Evolutionary conservation across 2,797 vertebrate genomes (phyloP), one percentile per base, ranked within the genome.

Genomic region (Argya squamiceps): DNA sequence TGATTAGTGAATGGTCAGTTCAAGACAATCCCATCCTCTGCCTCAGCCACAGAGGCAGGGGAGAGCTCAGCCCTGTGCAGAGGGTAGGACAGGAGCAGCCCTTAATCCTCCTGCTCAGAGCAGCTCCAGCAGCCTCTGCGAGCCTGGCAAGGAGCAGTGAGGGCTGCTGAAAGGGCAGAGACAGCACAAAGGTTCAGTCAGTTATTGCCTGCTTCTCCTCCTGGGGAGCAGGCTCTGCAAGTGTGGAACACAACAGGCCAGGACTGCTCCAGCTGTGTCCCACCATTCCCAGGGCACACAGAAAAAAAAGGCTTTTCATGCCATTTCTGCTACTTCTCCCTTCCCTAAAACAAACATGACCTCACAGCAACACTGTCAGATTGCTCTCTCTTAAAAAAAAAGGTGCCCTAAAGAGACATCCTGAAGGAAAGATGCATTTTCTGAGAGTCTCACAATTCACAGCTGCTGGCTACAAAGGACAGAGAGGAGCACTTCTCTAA

Each of bases 131-230:
- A 87, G 71, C 68, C 60, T 74, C 56, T 11, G 1, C 23, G 65
- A 43, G 22, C 30, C 44, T 27, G 22, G 46, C 24, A n/a, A 86
- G 85, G 20, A 87, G 56, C 44, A 39, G 56, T 0, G 0, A 79
- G 49, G 15, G 37, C 68, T 78, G 91, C 36, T 39, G 75, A 79
- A 84, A 92, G 92, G 55, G 85, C 90, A 96, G n/a, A 32, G 84
- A 27, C 21, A 56, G 81, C 6, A 4, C 52, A 50, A 56, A 90
- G 47, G 30, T 59, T 69, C 47, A 20, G 39, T 32, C 58, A 80
- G 36, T 76, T 19, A 95, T 27, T 15, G 36, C 39, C 83, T 39
- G 71, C 75, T 81, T 2, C 34, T 82, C 52, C 1, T 1, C 15
- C 53, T 80, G 67, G 44, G 65, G 68, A 85, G 19, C 56, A 30